Evolutionary conservation across 2,113 vertebrate genomes (phyloP), one percentile per base, ranked within the genome.

Genomic region (Rhombomys opimus): DNA sequence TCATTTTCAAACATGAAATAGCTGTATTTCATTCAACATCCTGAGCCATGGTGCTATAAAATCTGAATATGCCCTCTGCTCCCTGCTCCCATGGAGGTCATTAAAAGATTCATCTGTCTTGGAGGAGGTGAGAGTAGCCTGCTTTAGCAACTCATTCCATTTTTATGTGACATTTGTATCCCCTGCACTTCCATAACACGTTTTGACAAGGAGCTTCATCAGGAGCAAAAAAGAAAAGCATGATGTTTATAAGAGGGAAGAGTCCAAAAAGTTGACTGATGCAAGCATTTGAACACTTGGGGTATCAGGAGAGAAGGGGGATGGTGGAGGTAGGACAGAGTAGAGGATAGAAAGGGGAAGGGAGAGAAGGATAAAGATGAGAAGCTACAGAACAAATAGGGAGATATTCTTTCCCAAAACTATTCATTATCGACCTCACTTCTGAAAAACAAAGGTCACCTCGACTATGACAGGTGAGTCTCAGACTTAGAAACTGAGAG

Each of bases 111-210:
- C 80, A 65, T 9, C 57, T 78, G 32, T 94, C 90, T 95, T 59
- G 30, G 54, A 76, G 81, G 59, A 95, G 80, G 80, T n/a, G 50
- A 59, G 46, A 96, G 46, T 18, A 63, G 89, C 77, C 84, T 72
- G 22, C 77, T 96, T 96, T 90, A 38, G 80, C 35, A 87, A 76
- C 78, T 96, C 82, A 50, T 87, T 96, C 68, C 30, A 25, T 63
- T 91, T 98, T 96, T 91, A 95, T 73, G 88, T 94, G 94, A 70
- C 75, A 59, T 90, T 89, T 95, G 88, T 96, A 75, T 91, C 95
- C 92, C 91, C 86, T 76, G 35, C 1, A 50, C 50, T 54, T 91
- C 85, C 78, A 94, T 95, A 95, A 97, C 96, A 73, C 32, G 15
- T 35, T 92, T 87, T 76, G 93, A 96, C 73, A 87, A 91, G 63